phyloP scores from a whole-genome alignment of 2,113 vertebrate genomes.

The Pyxicephalus adspersus region DNA sequence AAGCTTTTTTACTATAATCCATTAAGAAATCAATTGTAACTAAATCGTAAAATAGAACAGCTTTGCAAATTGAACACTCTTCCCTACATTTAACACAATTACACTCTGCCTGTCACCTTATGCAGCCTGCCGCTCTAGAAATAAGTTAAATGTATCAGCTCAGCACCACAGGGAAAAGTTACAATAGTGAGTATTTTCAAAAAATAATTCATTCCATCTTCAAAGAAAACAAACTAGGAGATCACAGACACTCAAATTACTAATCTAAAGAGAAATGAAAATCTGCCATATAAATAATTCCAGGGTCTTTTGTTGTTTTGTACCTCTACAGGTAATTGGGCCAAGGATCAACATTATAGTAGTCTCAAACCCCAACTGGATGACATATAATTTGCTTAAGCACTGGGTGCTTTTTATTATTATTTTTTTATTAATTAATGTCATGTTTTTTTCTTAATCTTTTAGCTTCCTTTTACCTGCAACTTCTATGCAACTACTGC shows the following conservation, averaged over 20 bases:
- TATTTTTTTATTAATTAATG: no score
- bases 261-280: no score
- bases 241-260: no score
- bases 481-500: no score
- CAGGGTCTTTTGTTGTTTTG: no score
- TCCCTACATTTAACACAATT: slow-evolving; percentile 38
- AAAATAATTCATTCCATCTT: background rate
- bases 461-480: no score
- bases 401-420: no score
- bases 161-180: background rate
- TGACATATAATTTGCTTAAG: no score
- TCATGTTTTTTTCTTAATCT: no score
- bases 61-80: slow-evolving; percentile 46
- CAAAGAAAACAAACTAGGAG: background rate
- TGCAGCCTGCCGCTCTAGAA: background rate
- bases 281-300: no score
- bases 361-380: background rate
- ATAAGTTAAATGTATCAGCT: background rate
- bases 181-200: background rate
- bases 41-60: slow-evolving; percentile 22
- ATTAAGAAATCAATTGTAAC: slow-evolving; percentile 52
- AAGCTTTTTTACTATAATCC: slow-evolving; percentile 39
- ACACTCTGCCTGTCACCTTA: background rate
- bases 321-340: no score
- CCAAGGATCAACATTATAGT: no score